These are phyloP conservation scores for Drosophila meridionalis DNA, from an alignment of 2,888 invertebrate genomes.

Conservation along the genomic window DNA sequence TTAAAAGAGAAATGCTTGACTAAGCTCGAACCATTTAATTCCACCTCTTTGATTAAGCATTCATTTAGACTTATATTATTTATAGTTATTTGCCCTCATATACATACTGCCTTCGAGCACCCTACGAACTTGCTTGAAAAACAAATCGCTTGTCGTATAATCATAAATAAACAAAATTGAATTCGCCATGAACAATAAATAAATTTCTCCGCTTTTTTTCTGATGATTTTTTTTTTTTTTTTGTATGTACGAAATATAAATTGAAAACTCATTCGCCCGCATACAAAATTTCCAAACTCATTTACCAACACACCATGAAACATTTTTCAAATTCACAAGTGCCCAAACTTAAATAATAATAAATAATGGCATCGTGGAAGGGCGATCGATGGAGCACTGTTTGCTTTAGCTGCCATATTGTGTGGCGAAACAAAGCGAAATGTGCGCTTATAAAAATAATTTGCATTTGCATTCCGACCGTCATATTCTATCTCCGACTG, in stretches of 20 bases:
- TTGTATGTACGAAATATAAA: conserved; percentile 63
- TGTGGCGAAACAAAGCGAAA: conserved; percentile 44
- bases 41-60: too few species aligned
- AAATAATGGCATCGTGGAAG: conserved; percentile 64
- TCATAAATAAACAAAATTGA: conserved; percentile 80
- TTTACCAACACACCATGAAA: conserved; percentile 67
- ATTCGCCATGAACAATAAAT: conserved; percentile 61
- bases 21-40: background rate
- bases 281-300: conserved; percentile 74
- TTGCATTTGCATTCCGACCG: conserved; percentile 45
- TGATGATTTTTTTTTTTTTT: background rate
- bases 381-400: conserved; percentile 58
- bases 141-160: conserved; percentile 69
- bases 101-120: conserved; percentile 5
- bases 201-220: conserved; percentile 12
- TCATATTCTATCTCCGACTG: conserved; percentile 13
- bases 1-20: background rate
- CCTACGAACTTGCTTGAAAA: conserved; percentile 35
- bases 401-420: conserved; percentile 51
- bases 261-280: conserved; percentile 79
- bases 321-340: conserved; percentile 69
- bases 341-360: conserved; percentile 73
- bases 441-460: conserved; percentile 55
- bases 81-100: background rate
- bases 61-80: background rate